Percentiles rank a stretch among this genome's conserved stretches.
Conservation (phyloP, 1,140 invertebrate species). For the Drosophila equinoxialis region DNA sequence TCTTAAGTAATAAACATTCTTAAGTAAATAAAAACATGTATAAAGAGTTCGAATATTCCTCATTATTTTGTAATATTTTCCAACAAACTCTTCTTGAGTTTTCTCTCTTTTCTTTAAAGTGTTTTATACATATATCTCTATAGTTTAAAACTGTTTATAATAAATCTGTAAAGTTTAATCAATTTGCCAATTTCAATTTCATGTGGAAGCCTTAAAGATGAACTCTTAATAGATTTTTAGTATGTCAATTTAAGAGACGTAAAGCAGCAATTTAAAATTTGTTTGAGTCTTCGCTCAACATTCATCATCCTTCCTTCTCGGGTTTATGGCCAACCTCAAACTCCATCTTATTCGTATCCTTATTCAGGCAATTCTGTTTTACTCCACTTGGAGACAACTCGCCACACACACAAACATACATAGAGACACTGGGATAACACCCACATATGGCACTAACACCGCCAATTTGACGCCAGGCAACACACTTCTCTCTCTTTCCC, state of each 20-base stretch:
- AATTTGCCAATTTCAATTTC: not conserved
- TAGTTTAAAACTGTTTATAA: no score
- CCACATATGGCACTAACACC: conserved; percentile 78
- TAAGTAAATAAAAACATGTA: no score
- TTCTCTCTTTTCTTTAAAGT: no score
- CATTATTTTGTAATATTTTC: no score
- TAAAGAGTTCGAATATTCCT: no score
- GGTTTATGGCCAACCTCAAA: not conserved
- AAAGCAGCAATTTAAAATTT: conserved; percentile 58
- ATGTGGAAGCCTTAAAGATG: conserved; percentile 30
- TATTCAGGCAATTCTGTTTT: conserved; percentile 13
- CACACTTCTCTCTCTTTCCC: not conserved
- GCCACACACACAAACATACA: conserved; percentile 27
- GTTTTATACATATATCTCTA: no score
- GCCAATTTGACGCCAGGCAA: conserved; percentile 72
- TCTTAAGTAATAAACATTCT: no score
- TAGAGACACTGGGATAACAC: conserved; percentile 58
- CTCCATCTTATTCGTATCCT: not conserved
- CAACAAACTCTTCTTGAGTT: no score
- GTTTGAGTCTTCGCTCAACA: conserved; percentile 35
- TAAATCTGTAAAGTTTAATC: no score
- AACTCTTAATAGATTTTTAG: conserved; percentile 38
- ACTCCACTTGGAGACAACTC: conserved; percentile 22
- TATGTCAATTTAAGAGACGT: conserved; percentile 70
- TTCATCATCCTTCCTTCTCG: conserved; percentile 14